phyloP scores from a whole-genome alignment of 37 sponge, comb jelly and placozoan genomes.

The Oscarella lobularis region DNA sequence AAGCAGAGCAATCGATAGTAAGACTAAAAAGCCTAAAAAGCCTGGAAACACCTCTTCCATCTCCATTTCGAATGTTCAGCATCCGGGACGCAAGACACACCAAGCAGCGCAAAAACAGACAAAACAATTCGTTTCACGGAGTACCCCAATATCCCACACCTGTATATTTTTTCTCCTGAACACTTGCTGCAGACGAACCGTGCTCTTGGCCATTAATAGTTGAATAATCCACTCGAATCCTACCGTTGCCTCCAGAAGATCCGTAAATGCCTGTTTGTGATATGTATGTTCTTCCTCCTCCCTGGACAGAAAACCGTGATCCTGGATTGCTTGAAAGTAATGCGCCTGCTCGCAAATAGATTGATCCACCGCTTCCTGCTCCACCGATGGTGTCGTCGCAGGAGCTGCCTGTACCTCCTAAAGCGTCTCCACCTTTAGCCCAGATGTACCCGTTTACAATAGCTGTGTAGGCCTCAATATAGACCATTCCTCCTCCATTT shows the following conservation, averaged over 20 bases:
- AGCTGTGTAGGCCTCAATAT: neutral
- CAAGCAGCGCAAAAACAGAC: too few species aligned
- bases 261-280: neutral
- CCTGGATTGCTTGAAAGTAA: neutral
- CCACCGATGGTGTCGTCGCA: neutral
- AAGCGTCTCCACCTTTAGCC: neutral
- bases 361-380: neutral
- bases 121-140: too few species aligned
- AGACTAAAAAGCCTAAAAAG: too few species aligned
- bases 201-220: neutral
- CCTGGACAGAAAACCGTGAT: neutral
- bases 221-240: neutral
- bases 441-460: neutral
- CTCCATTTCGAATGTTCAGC: too few species aligned
- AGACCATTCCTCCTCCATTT: neutral
- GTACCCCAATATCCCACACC: constrained; percentile 1
- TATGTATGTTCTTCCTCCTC: neutral
- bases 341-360: neutral
- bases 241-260: neutral
- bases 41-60: too few species aligned
- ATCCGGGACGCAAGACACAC: too few species aligned
- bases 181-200: neutral
- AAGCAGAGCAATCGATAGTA: too few species aligned
- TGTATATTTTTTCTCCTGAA: neutral
- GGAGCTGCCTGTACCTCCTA: too few species aligned